These are phyloP conservation scores for Ornithorhynchus anatinus DNA, from an alignment of 2,113 vertebrate species.

Conservation along the genomic window DNA sequence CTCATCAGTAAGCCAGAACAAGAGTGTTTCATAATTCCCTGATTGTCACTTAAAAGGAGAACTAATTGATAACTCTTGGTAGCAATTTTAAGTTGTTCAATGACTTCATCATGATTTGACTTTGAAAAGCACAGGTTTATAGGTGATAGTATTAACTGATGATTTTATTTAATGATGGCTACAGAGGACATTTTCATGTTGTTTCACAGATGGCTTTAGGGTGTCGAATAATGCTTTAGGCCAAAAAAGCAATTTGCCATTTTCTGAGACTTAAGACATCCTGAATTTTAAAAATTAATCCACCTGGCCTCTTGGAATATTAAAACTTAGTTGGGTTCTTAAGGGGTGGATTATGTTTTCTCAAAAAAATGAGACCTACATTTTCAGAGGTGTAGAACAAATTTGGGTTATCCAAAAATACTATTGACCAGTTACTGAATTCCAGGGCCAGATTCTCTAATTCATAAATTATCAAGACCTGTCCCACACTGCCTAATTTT, in stretches of 20 bases:
- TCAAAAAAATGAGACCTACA: conserved; percentile 37
- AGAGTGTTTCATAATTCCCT: no score
- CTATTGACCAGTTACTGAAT: no score
- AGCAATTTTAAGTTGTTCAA: conserved; percentile 25
- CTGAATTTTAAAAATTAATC: conserved; percentile 55
- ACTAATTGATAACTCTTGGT: not conserved
- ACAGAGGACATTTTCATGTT: not conserved
- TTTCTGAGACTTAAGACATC: conserved; percentile 9
- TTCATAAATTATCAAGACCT: no score
- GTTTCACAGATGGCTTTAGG: conserved; percentile 44
- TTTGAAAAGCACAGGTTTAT: not conserved
- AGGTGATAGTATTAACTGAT: not conserved
- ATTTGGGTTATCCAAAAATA: no score
- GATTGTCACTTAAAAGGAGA: not conserved
- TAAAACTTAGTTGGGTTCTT: conserved; percentile 14
- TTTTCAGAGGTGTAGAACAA: not conserved
- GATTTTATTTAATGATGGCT: conserved; percentile 31
- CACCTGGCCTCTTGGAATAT: conserved; percentile 23
- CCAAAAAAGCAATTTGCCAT: conserved; percentile 55
- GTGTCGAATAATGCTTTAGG: not conserved
- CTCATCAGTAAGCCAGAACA: no score
- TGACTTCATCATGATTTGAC: no score
- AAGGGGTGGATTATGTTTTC: not conserved
- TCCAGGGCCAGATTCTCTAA: no score
- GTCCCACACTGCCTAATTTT: no score